These are phyloP conservation scores for Podarcis siculus DNA, from an alignment of 2,797 vertebrate species.

Conservation along the genomic window DNA sequence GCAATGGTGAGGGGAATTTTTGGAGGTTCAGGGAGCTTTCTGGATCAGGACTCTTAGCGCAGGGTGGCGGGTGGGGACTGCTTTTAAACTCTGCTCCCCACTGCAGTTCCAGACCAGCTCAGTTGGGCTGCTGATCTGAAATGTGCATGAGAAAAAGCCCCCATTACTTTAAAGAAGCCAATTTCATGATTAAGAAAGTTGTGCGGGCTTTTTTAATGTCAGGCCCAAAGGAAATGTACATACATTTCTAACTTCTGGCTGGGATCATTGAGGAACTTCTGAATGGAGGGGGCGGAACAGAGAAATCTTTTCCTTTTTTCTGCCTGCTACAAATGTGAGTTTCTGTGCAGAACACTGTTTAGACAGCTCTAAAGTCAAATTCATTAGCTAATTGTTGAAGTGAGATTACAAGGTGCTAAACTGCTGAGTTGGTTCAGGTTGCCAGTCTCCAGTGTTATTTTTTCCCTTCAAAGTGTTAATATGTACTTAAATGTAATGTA, in stretches of 20 bases:
- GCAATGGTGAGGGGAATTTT: no score
- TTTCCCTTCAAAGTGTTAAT: constrained; percentile 53
- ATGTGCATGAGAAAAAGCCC: no score
- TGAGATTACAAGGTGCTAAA: constrained; percentile 62
- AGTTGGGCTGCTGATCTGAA: no score
- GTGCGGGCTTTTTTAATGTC: background rate
- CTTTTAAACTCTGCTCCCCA: no score
- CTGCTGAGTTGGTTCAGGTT: constrained; percentile 67
- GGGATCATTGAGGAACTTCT: constrained; percentile 61
- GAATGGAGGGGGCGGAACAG: constrained; percentile 24
- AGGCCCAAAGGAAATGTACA: constrained; percentile 30
- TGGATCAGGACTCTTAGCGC: no score
- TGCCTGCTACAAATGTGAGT: constrained; percentile 43
- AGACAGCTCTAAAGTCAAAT: constrained; percentile 50
- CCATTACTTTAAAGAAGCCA: no score
- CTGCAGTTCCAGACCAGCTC: no score
- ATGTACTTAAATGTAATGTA: constrained; percentile 61
- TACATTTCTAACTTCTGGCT: constrained; percentile 32
- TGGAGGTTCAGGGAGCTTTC: no score
- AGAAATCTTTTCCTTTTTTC: background rate
- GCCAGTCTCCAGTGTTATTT: constrained; percentile 43
- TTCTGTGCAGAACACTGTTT: constrained; percentile 12
- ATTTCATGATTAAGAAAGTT: background rate
- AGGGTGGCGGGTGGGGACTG: no score
- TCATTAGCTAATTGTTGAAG: constrained; percentile 56